Percentiles rank a stretch among this genome's conserved stretches.
Evolutionary conservation across 2,888 invertebrate genomes (phyloP).

Genomic region (Sarcophaga caerulescens): DNA sequence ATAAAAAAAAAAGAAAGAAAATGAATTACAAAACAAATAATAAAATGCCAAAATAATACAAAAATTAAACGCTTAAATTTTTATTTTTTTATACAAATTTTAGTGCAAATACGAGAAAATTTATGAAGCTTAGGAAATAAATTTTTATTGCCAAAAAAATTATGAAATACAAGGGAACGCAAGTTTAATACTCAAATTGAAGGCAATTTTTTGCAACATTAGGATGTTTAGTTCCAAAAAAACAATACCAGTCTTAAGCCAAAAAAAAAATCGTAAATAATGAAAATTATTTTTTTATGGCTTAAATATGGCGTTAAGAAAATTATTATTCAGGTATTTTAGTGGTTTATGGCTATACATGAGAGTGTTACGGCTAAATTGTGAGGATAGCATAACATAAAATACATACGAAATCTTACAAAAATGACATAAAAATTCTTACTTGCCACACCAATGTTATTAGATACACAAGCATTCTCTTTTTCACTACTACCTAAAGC

Average conservation of each 20-base stretch:
- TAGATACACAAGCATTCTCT: no score
- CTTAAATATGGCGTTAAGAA: constrained; percentile 28
- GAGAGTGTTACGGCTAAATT: no score
- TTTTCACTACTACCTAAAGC: no score
- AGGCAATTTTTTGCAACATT: constrained; percentile 52
- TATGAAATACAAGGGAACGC: constrained; percentile 17
- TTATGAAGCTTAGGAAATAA: not conserved
- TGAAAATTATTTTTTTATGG: constrained; percentile 11
- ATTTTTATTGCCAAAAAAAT: constrained; percentile 21
- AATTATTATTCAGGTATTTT: constrained; percentile 34
- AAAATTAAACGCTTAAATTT: not conserved
- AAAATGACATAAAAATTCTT: no score
- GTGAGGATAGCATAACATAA: no score
- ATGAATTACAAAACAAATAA: not conserved
- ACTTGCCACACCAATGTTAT: no score
- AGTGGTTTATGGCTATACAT: not conserved
- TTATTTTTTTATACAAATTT: no score
- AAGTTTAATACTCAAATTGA: constrained; percentile 50
- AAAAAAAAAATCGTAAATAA: constrained; percentile 45
- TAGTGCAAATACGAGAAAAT: no score
- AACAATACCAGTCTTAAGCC: constrained; percentile 68
- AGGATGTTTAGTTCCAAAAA: constrained; percentile 11
- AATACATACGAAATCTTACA: no score
- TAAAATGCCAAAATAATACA: not conserved
- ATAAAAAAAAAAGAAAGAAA: no score